Base-by-base conservation (phyloP, 2,797 vertebrate species). In the Phataginus tetradactyla region DNA sequence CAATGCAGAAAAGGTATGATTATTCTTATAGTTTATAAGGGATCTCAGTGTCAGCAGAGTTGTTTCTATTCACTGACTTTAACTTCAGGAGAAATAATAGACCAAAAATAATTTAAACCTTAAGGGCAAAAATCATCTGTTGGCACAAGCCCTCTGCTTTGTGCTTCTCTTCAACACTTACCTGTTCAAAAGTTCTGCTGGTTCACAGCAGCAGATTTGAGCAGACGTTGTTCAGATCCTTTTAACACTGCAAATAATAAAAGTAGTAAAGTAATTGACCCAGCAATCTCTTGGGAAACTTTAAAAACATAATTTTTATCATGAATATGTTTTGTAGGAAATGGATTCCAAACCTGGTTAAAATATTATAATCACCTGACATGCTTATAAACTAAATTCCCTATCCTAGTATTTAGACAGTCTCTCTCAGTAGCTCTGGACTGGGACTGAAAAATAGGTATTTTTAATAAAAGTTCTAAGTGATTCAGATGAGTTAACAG, bases 161-260 rank as follows among this genome's bases (percentile, higher is more conserved):
- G 42, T 63, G 53, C 45, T 80, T 78, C 37, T 79, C 84, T 94
- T 92, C 92, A 72, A 88, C 71, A 97, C 97, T 97, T 86, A 98
- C 97, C 97, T 97, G 96, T 80, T 97, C 94, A 96, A 97, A 96
- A 97, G 90, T 95, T 96, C 92, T 94, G 94, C 96, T 97, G 84
- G 74, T 90, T 97, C 96, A 92, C 97, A 97, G 94, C 90, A 97
- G 75, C 88, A 90, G 59, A 74, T 91, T 37, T 92, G 92, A 96
- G 92, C 90, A 95, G 93, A 95, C 55, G 89, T 34, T 84, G 66
- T 95, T 96, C 95, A 88, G 90, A 79, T 95, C 69, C 91, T 96
- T 94, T 97, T 85, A 97, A 97, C 91, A 95, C 97, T 97, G 97
- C 68, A 94, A 96, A 95, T 78, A 92, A 97, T n/a, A 96, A 94